Percentiles rank a stretch among this genome's conserved stretches.
Conservation (phyloP, 2,888 invertebrate species). For the Phortica magna region DNA sequence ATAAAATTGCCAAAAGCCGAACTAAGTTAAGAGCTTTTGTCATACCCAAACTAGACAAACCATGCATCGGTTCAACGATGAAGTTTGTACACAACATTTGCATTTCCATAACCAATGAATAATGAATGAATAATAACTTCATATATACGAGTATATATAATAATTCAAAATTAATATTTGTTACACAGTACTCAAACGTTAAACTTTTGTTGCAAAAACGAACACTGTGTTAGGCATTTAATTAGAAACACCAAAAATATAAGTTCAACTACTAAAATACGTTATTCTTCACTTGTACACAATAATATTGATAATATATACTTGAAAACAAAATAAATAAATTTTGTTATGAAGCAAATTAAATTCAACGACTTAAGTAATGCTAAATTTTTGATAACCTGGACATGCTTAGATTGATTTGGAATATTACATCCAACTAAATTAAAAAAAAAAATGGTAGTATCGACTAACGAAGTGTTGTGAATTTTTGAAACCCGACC, state of each 20-base stretch:
- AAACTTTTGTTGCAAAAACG: conserved; percentile 35
- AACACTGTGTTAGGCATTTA: conserved; percentile 43
- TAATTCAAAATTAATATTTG: conserved; percentile 55
- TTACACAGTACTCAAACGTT: conserved; percentile 64
- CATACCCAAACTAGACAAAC: too few species aligned
- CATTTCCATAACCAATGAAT: conserved; percentile 36
- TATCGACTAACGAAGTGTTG: conserved; percentile 85
- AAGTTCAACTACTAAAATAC: conserved; percentile 33
- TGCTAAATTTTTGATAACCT: neutral
- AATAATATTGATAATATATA: neutral
- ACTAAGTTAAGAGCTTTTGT: neutral
- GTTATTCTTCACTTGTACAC: neutral
- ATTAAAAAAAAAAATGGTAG: neutral
- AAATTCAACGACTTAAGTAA: conserved; percentile 30
- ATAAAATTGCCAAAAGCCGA: conserved; percentile 54
- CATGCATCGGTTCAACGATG: neutral
- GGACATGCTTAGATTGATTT: too few species aligned
- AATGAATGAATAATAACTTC: neutral
- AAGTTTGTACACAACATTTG: conserved; percentile 46
- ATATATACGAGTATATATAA: conserved; percentile 32
- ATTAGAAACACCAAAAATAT: conserved; percentile 60
- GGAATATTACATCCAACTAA: neutral
- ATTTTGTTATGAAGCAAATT: neutral
- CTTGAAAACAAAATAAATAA: neutral
- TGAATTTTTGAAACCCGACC: conserved; percentile 88